phyloP scores from a whole-genome alignment of 2,113 vertebrate genomes.

The Macquaria australasica region DNA sequence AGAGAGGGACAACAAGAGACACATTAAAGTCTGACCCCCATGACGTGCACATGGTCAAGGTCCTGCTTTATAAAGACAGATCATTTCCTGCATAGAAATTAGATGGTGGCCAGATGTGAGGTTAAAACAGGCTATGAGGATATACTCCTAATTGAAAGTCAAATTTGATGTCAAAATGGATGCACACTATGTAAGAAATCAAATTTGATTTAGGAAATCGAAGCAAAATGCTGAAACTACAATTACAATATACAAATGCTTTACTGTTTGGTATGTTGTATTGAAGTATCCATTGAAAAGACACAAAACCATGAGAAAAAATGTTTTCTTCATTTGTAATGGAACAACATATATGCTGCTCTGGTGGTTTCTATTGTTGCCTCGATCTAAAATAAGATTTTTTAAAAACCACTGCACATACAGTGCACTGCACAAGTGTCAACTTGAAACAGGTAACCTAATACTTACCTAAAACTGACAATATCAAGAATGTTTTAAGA shows the following conservation, averaged over 20 bases:
- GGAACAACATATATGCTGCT: too few relatives aligned
- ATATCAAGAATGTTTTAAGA: too few relatives aligned
- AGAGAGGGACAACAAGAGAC: conserved; percentile 1
- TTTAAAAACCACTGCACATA: too few relatives aligned
- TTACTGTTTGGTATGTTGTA: not conserved
- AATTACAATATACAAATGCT: not conserved
- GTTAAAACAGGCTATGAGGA: not conserved
- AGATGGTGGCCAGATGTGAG: not conserved
- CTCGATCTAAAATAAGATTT: too few relatives aligned
- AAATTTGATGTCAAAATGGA: not conserved
- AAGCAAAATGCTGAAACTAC: not conserved
- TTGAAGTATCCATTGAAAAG: not conserved
- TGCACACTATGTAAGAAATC: too few relatives aligned
- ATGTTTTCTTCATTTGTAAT: too few relatives aligned
- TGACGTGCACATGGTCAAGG: not conserved
- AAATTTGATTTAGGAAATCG: not conserved
- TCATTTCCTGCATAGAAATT: not conserved
- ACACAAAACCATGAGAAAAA: not conserved
- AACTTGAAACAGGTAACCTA: too few relatives aligned
- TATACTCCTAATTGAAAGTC: not conserved
- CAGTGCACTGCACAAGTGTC: too few relatives aligned
- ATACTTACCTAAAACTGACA: too few relatives aligned
- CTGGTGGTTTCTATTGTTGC: too few relatives aligned
- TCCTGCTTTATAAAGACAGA: not conserved
- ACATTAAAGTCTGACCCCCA: not conserved